Base-by-base conservation (phyloP, 2,797 vertebrate species). In the Danio choprae region DNA sequence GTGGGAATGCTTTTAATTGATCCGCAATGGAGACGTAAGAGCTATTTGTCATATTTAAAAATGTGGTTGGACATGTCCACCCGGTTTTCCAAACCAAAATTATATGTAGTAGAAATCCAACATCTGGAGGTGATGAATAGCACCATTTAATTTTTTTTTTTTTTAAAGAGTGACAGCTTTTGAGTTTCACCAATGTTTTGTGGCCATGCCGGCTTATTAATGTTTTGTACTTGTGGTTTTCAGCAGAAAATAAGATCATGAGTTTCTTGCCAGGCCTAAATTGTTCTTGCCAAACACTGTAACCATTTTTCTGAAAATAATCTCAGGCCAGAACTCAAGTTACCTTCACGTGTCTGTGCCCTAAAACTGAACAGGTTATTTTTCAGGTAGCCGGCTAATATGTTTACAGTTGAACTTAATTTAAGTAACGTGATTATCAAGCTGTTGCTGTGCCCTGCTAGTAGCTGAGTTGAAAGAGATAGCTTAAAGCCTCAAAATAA, bases 101-200 rank as follows among this genome's bases (percentile, higher is more conserved):
- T 79, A 79, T 71, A 79, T 63, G 77, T 71, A 79, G 67, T 71
- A 48, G 12, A 46, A 71, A 79, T 79, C 67, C 58, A 74, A 62
- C 58, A 79, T 79, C 58, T 79, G 77, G 67, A 79, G 77, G 67
- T 79, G 77, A 79, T 71, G 77, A 79, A 79, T 43, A 63, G 67
- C 67, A 79, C 38, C 67, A 70, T 60, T 67, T 53, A 71, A 71
- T 71, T 71, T 79, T 44, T 53, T 79, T 44, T 53, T 15, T 29
- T 29, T 29, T 29, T n/a, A 29, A 29, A 36, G 36, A 70, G 6
- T 69, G 77, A 71, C 67, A 62, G 20, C 67, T 56, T 16, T 79
- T 63, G 46, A 71, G 29, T 70, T 79, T 71, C 44, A 71, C 56
- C 38, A 79, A 55, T 63, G 67, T 71, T 71, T 79, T 43, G 77